phyloP scores from a whole-genome alignment of 2,888 invertebrate species.

The Hyles lineata region DNA sequence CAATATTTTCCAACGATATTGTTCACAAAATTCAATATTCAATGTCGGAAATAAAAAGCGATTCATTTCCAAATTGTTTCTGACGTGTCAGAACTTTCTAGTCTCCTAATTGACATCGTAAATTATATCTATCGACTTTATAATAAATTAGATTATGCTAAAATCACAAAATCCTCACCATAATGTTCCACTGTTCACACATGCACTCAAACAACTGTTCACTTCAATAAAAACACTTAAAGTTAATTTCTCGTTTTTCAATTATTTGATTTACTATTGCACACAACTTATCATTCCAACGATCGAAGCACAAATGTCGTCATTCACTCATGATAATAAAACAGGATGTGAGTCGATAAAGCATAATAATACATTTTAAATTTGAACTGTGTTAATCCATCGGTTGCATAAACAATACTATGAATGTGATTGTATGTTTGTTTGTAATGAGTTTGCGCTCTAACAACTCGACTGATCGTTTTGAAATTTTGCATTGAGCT shows the following conservation, averaged over 20 bases:
- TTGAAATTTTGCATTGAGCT: too few species aligned
- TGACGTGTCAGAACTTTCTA: neutral
- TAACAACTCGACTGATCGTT: too few species aligned
- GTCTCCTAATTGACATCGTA: neutral
- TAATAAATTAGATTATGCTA: neutral
- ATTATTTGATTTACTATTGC: neutral
- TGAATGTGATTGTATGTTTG: too few species aligned
- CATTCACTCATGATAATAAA: slow-evolving; percentile 1
- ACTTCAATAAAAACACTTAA: neutral
- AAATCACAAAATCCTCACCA: neutral
- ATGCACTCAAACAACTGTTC: neutral
- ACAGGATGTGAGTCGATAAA: slow-evolving; percentile 18
- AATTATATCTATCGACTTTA: neutral
- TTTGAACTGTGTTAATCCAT: slow-evolving; percentile 16
- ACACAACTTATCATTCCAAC: neutral
- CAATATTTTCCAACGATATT: too few species aligned
- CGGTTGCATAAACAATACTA: neutral
- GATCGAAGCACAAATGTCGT: neutral
- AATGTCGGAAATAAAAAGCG: too few species aligned
- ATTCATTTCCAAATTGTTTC: too few species aligned
- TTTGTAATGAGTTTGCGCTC: too few species aligned
- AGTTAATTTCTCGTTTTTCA: neutral
- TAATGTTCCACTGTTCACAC: neutral
- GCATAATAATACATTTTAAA: neutral
- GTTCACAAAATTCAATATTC: too few species aligned